These are phyloP conservation scores for Dasypus novemcinctus DNA, from an alignment of 2,113 vertebrate genomes.

Conservation along the genomic window DNA sequence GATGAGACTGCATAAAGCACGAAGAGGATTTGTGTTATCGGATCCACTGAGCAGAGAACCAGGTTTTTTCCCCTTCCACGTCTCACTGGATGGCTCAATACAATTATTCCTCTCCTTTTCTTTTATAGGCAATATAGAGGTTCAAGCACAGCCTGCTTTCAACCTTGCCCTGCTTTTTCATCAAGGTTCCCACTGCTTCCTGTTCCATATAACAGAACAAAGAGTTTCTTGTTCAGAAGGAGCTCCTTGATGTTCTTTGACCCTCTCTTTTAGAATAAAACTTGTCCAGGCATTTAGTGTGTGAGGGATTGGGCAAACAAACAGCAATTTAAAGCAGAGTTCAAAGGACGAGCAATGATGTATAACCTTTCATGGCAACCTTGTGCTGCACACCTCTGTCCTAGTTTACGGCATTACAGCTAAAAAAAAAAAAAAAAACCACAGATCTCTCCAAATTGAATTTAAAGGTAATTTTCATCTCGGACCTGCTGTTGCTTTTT, in stretches of 20 bases:
- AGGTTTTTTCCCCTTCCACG: neutral
- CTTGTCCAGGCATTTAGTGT: constrained; percentile 53
- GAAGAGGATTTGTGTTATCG: neutral
- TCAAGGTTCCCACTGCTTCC: neutral
- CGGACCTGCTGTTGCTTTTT: constrained; percentile 12
- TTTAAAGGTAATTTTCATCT: constrained; percentile 25
- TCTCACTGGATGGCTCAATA: neutral
- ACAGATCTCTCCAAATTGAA: constrained; percentile 12
- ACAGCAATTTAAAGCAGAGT: constrained; percentile 63
- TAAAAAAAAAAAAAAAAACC: neutral
- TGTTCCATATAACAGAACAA: constrained; percentile 11
- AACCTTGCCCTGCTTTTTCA: constrained; percentile 3
- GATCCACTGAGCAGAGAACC: neutral
- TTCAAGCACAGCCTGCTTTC: neutral
- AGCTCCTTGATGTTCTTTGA: constrained; percentile 36
- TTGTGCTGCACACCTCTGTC: neutral
- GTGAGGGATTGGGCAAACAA: constrained; percentile 46
- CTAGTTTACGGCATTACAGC: neutral
- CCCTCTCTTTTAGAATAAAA: constrained; percentile 53
- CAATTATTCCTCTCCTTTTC: constrained; percentile 30
- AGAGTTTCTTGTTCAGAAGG: constrained; percentile 33
- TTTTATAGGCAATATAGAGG: neutral
- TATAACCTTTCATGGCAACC: neutral
- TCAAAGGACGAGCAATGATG: constrained; percentile 49
- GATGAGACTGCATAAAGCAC: neutral